A percentile compares a stretch with the other conserved stretches of the same genome.
phyloP scores from a whole-genome alignment of 2,888 invertebrate genomes.

The Caprella mutica region DNA sequence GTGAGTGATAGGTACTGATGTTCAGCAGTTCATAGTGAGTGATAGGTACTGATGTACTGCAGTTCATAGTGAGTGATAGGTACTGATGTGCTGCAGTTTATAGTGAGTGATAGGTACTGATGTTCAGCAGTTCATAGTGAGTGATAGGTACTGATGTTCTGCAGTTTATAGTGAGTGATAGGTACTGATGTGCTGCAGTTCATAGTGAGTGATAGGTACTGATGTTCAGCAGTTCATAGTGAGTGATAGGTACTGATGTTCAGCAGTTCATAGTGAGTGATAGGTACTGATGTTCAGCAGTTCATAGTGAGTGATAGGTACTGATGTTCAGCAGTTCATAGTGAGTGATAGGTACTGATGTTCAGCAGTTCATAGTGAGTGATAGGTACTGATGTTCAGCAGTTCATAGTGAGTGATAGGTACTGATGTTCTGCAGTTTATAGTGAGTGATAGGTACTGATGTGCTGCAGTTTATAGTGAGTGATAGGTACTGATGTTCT shows the following conservation, averaged over 20 bases:
- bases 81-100: conserved; percentile 94
- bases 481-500: conserved; percentile 63
- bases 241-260: conserved; percentile 56
- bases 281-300: conserved; percentile 77
- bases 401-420: conserved; percentile 59
- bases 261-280: conserved; percentile 72
- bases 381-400: conserved; percentile 68
- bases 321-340: conserved; percentile 91
- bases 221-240: conserved; percentile 90
- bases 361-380: conserved; percentile 78
- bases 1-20: conserved; percentile 56
- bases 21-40: conserved; percentile 78
- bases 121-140: conserved; percentile 79
- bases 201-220: conserved; percentile 49
- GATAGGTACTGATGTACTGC: conserved; percentile 68
- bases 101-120: conserved; percentile 56
- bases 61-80: conserved; percentile 59
- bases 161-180: conserved; percentile 64
- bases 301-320: conserved; percentile 56
- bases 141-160: conserved; percentile 63
- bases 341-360: conserved; percentile 56
- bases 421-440: conserved; percentile 94
- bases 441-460: conserved; percentile 56
- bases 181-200: conserved; percentile 91
- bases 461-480: conserved; percentile 79